Percentiles rank a stretch among this genome's conserved stretches.
Conservation (phyloP, 1,140 invertebrate species). For the Cotesia vestalis region DNA sequence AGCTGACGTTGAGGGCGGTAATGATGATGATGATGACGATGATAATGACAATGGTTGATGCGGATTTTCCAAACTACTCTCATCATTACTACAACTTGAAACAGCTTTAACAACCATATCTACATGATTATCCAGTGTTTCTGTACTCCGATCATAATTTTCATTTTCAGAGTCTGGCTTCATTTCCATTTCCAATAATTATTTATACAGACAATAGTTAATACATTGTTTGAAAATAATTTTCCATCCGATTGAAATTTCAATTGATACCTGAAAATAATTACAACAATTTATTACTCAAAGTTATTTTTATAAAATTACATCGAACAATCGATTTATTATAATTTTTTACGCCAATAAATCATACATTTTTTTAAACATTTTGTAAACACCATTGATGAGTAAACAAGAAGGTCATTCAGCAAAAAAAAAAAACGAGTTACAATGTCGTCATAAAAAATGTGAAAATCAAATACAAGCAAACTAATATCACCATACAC, state of each 20-base stretch:
- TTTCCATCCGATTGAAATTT: neutral
- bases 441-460: too few relatives aligned
- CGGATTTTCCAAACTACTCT: constrained; percentile 5
- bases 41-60: constrained; percentile 12
- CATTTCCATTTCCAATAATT: constrained; percentile 33
- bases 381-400: too few relatives aligned
- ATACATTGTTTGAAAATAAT: neutral
- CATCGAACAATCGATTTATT: neutral
- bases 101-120: constrained; percentile 25
- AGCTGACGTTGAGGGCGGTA: neutral
- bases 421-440: too few relatives aligned
- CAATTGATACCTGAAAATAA: neutral
- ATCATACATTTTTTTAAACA: neutral
- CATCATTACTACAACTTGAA: constrained; percentile 23
- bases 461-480: too few relatives aligned
- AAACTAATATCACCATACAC: too few relatives aligned
- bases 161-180: constrained; percentile 30
- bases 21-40: constrained; percentile 9
- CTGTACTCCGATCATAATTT: constrained; percentile 16
- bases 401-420: too few relatives aligned
- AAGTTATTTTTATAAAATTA: neutral
- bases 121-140: constrained; percentile 21
- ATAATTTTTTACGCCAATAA: neutral
- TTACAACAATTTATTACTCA: neutral
- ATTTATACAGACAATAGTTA: neutral